Evolutionary conservation across 2,113 vertebrate genomes (phyloP).

Genomic region (Eubucco bourcierii): DNA sequence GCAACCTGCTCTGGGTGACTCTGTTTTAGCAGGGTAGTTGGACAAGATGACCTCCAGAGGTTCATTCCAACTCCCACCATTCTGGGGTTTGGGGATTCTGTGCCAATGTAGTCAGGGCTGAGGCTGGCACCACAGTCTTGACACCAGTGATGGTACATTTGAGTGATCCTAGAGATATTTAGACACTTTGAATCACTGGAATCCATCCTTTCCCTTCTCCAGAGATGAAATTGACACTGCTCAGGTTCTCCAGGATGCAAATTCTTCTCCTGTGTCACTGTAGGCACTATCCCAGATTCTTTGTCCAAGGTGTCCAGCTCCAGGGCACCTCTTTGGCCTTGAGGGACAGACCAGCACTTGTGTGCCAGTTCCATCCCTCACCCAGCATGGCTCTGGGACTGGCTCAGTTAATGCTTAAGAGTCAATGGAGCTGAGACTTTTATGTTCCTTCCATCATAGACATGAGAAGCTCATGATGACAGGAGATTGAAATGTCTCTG

Average conservation of each 20-base stretch:
- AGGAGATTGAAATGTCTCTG: neutral
- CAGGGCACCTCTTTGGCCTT: neutral
- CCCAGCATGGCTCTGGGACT: neutral
- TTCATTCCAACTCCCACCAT: too few species aligned
- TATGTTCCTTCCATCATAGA: neutral
- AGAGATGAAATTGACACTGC: neutral
- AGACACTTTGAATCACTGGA: rapidly evolving
- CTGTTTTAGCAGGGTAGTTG: too few species aligned
- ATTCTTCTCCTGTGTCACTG: neutral
- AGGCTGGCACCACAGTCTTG: rapidly evolving
- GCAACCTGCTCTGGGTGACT: too few species aligned
- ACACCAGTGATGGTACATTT: rapidly evolving
- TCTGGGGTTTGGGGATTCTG: neutral
- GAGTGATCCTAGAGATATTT: neutral
- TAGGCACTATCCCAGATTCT: rapidly evolving
- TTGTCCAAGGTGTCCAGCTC: neutral
- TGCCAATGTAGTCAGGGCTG: rapidly evolving
- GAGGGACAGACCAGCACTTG: rapidly evolving
- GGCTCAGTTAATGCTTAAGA: neutral
- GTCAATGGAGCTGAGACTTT: constrained; percentile 6
- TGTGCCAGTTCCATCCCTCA: neutral
- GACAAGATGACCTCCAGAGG: too few species aligned
- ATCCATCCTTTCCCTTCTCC: neutral
- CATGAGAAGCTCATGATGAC: constrained; percentile 17
- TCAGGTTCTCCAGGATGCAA: neutral